Evolutionary conservation across 92 coral and sea anemone genomes (phyloP), one percentile per base, ranked within the genome.

Genomic region (Pocillopora meandrina): DNA sequence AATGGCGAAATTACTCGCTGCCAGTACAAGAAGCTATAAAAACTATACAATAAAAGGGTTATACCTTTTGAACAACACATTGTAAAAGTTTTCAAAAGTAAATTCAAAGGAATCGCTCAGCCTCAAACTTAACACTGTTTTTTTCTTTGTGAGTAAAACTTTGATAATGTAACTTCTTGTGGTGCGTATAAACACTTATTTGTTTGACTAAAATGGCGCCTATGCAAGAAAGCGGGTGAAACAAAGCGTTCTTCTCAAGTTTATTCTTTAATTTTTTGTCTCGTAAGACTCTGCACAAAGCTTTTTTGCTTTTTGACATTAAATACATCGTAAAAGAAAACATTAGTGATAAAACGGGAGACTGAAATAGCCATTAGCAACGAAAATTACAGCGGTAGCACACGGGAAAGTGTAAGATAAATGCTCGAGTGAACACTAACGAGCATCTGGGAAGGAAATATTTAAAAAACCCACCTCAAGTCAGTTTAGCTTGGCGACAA

Each of bases 91-190:
- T 94, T 94, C 90, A 84, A 91, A 89, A 87, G 93, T 62, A 70
- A 93, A 87, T 93, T 93, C 90, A 92, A 90, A 87, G 90, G 92
- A 86, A 86, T 87, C 93, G 92, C 87, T 93, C 82, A 92, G 93
- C 85, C 91, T 87, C 87, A 76, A 87, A 86, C 73, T 87, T 73
- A 84, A 89, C 95, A 92, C 82, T 89, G 91, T 87, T 82, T 42
- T 42, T 74, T 35, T 83, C 77, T 84, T 94, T 92, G 95, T 92
- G 75, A 72, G 72, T 65, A n/a, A 82, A 72, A 83, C 86, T 65
- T 82, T 73, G 83, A 84, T 85, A 91, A 80, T 77, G 67, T 36
- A 81, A 75, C 66, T 84, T 65, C 73, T 68, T 19, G 71, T 55
- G 70, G 83, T 58, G 83, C 70, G 83, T 56, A 70, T 70, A 71